phyloP scores from a whole-genome alignment of 1,140 invertebrate genomes.

The Pteromalus puparum region DNA sequence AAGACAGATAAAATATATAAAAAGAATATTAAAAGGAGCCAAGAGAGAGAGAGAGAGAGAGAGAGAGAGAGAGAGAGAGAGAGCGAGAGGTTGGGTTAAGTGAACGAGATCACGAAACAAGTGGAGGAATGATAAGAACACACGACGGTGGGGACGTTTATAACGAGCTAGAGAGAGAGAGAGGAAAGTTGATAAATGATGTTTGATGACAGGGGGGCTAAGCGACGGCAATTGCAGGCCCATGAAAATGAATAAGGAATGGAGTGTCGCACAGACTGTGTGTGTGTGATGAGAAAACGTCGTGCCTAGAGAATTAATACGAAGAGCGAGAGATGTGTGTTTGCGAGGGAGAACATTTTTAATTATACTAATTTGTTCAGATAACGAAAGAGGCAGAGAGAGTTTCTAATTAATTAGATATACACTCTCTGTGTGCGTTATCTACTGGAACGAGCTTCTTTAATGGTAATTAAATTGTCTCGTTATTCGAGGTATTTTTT shows the following conservation, averaged over 20 bases:
- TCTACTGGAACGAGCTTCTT: not conserved
- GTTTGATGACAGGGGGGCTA: not conserved
- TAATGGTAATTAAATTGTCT: not conserved
- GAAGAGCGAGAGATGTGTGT: no score
- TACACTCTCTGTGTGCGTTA: not conserved
- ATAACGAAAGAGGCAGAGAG: not conserved
- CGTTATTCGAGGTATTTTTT: not conserved
- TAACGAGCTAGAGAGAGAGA: conserved; percentile 6
- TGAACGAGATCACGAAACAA: conserved; percentile 47
- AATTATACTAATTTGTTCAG: conserved; percentile 20
- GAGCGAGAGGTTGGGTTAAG: conserved; percentile 24
- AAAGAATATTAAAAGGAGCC: conserved; percentile 44
- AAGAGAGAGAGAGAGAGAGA: not conserved
- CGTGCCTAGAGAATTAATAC: not conserved
- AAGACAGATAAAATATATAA: conserved; percentile 45
- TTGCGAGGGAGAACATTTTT: not conserved
- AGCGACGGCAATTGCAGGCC: conserved; percentile 14
- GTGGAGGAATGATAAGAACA: conserved; percentile 21
- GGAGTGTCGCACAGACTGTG: not conserved
- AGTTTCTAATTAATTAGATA: not conserved
- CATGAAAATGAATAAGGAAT: conserved; percentile 21
- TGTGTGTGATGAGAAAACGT: not conserved
- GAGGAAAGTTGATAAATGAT: conserved; percentile 35
- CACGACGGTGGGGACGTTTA: not conserved
- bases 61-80: not conserved